These are phyloP conservation scores for Dolichoris vasculosae DNA, from an alignment of 1,140 invertebrate genomes.

Conservation along the genomic window DNA sequence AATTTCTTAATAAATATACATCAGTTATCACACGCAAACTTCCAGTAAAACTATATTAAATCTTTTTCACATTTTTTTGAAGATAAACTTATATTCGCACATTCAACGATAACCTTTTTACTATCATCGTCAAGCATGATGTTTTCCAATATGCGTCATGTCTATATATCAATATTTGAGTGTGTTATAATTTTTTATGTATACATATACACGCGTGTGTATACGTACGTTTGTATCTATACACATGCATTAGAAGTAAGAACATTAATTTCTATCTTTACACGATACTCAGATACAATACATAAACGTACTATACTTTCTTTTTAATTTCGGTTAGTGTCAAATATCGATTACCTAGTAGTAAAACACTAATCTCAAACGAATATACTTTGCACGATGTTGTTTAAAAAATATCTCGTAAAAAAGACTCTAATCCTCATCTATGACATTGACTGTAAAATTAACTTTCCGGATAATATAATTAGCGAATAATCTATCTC, in stretches of 20 bases:
- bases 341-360: slow-evolving; percentile 1
- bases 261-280: neutral
- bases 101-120: slow-evolving; percentile 38
- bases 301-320: neutral
- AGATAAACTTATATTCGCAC: slow-evolving; percentile 24
- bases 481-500: neutral
- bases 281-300: neutral
- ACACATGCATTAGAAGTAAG: neutral
- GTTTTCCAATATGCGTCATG: neutral
- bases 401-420: slow-evolving; percentile 6
- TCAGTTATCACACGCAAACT: slow-evolving; percentile 9
- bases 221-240: no score
- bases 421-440: neutral
- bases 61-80: slow-evolving; percentile 3
- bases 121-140: slow-evolving; percentile 45
- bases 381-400: slow-evolving; percentile 6
- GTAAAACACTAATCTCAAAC: neutral
- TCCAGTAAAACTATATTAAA: neutral
- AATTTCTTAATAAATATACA: neutral
- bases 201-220: neutral
- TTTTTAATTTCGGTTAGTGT: neutral
- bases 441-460: neutral
- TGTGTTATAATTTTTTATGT: neutral
- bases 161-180: slow-evolving; percentile 2
- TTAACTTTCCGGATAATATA: neutral